These are phyloP conservation scores for Cantharis flavilabris DNA, from an alignment of 2,888 invertebrate species.

Conservation along the genomic window DNA sequence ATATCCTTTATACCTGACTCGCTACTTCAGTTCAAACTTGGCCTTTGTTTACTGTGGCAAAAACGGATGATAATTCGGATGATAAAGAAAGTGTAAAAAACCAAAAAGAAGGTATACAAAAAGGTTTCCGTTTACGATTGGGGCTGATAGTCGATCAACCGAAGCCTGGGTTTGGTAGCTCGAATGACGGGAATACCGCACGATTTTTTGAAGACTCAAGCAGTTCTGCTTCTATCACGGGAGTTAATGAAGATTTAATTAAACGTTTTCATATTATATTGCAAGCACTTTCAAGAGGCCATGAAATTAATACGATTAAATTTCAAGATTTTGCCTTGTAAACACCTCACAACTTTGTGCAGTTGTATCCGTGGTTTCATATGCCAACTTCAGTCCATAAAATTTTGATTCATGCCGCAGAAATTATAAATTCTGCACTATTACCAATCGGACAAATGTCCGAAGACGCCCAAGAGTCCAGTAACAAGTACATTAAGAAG, in stretches of 20 bases:
- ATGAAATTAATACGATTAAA: background rate
- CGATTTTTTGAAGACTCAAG: background rate
- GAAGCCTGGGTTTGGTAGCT: too few species aligned
- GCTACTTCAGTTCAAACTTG: too few species aligned
- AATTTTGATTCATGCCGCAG: background rate
- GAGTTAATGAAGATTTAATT: background rate
- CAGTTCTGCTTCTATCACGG: background rate
- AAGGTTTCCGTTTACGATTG: too few species aligned
- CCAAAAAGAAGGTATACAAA: too few species aligned
- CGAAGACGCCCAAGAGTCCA: background rate
- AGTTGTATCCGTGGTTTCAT: too few species aligned
- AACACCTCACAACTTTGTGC: background rate
- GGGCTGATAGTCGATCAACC: too few species aligned
- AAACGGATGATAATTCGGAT: too few species aligned
- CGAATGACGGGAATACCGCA: too few species aligned
- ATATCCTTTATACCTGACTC: too few species aligned
- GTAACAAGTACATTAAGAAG: background rate
- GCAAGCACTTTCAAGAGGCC: background rate
- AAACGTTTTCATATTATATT: background rate
- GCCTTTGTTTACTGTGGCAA: too few species aligned
- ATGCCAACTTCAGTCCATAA: background rate
- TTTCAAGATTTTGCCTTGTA: background rate
- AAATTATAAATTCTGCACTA: background rate
- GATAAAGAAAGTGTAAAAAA: too few species aligned
- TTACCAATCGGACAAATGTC: background rate